Evolutionary conservation across 1,140 invertebrate species (phyloP).

Genomic region (Diprion similis): DNA sequence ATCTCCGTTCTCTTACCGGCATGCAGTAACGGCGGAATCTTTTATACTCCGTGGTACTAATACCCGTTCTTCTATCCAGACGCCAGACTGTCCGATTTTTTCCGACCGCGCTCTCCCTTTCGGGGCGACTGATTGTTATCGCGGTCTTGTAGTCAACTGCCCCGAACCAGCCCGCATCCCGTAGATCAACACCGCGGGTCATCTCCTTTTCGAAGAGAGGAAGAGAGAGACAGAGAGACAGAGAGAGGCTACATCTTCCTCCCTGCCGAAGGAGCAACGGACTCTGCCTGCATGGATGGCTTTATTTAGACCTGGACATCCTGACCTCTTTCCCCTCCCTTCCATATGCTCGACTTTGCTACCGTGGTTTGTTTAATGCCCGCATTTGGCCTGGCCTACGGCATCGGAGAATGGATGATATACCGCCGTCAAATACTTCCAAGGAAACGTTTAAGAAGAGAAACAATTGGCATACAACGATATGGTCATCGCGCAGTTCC

Average conservation of each 20-base stretch:
- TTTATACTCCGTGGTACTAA: too few relatives aligned
- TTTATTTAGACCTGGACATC: neutral
- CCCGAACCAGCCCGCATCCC: neutral
- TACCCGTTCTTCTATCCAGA: too few relatives aligned
- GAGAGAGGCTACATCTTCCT: conserved; percentile 9
- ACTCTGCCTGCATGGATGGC: too few relatives aligned
- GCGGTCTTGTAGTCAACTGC: neutral
- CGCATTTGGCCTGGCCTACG: neutral
- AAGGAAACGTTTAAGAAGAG: too few relatives aligned
- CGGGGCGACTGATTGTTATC: neutral
- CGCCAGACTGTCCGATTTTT: neutral
- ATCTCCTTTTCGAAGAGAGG: neutral
- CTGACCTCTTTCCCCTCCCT: neutral
- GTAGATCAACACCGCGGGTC: too few relatives aligned
- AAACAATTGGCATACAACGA: too few relatives aligned
- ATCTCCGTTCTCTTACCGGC: too few relatives aligned
- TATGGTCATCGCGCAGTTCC: too few relatives aligned
- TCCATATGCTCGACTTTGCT: neutral
- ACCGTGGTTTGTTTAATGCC: neutral
- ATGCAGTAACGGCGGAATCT: too few relatives aligned
- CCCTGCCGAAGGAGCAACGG: too few relatives aligned
- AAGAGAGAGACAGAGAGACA: conserved; percentile 4
- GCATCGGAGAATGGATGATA: too few relatives aligned
- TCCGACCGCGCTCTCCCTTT: neutral
- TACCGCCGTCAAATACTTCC: too few relatives aligned